Percentiles rank a stretch among this genome's conserved stretches.
Conservation (phyloP, 2,797 vertebrate species). For the Notoglanidium macrostoma region DNA sequence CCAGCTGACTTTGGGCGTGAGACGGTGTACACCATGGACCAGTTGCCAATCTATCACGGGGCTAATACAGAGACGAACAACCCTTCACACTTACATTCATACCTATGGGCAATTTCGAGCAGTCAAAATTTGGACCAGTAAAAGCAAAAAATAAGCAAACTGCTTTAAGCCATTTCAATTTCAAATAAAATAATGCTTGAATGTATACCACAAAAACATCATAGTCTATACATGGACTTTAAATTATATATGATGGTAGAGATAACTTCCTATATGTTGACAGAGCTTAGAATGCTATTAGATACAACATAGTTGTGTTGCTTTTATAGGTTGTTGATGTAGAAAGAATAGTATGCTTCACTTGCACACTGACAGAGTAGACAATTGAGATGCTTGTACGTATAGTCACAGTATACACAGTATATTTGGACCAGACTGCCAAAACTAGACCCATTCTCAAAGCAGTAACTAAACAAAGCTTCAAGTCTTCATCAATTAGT, state of each 20-base stretch:
- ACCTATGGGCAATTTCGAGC: no score
- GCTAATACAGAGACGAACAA: no score
- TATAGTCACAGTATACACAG: not conserved
- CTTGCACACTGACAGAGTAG: not conserved
- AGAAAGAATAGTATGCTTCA: not conserved
- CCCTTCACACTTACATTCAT: no score
- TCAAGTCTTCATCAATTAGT: not conserved
- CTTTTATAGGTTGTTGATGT: not conserved
- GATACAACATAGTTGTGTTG: not conserved
- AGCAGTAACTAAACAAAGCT: not conserved
- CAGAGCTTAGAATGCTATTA: not conserved
- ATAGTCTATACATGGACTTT: not conserved
- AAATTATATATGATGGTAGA: not conserved
- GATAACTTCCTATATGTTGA: not conserved
- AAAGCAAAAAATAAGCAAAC: not conserved
- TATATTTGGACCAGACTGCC: not conserved
- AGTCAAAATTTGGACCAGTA: not conserved
- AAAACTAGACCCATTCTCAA: not conserved
- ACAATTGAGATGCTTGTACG: not conserved
- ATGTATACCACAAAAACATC: not conserved
- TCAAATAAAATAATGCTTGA: not conserved
- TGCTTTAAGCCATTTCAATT: not conserved
- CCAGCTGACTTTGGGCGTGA: no score
- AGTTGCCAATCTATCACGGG: no score
- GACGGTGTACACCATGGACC: no score